These are phyloP conservation scores for Pegoplata infirma DNA, from an alignment of 2,888 invertebrate genomes.

Conservation along the genomic window DNA sequence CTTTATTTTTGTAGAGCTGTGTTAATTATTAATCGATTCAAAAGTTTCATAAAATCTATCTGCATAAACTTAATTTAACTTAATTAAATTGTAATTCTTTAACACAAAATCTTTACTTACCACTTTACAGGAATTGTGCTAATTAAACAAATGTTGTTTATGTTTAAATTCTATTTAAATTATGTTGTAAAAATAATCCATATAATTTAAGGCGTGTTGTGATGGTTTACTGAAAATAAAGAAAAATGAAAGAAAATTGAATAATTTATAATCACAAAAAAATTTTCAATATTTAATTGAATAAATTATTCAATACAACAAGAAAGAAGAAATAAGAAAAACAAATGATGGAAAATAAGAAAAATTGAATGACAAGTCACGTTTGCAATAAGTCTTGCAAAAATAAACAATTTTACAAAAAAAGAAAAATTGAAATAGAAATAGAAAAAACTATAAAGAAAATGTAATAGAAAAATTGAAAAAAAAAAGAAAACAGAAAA, in stretches of 20 bases:
- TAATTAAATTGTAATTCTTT: neutral
- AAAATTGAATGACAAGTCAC: conserved; percentile 43
- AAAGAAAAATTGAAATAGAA: neutral
- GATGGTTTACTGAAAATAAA: conserved; percentile 24
- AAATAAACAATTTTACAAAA: conserved; percentile 19
- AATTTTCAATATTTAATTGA: neutral
- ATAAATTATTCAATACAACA: conserved; percentile 27
- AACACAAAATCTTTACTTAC: neutral
- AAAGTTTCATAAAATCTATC: too few relatives aligned
- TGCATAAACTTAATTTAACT: neutral
- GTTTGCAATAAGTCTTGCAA: conserved; percentile 22
- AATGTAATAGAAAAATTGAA: neutral
- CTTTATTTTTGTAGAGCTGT: too few relatives aligned
- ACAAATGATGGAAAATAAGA: too few relatives aligned
- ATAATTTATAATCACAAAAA: neutral
- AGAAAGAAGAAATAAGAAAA: too few relatives aligned
- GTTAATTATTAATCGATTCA: too few relatives aligned
- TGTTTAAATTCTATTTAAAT: neutral
- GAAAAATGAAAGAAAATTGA: neutral
- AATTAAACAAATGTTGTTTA: neutral
- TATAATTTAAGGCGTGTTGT: conserved; percentile 52
- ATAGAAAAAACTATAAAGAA: conserved; percentile 9
- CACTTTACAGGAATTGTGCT: neutral
- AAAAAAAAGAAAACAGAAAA: conserved; percentile 29
- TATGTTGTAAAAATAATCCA: conserved; percentile 45